Conservation (phyloP, 2,113 vertebrate species). For the Tragelaphus strepsiceros region DNA sequence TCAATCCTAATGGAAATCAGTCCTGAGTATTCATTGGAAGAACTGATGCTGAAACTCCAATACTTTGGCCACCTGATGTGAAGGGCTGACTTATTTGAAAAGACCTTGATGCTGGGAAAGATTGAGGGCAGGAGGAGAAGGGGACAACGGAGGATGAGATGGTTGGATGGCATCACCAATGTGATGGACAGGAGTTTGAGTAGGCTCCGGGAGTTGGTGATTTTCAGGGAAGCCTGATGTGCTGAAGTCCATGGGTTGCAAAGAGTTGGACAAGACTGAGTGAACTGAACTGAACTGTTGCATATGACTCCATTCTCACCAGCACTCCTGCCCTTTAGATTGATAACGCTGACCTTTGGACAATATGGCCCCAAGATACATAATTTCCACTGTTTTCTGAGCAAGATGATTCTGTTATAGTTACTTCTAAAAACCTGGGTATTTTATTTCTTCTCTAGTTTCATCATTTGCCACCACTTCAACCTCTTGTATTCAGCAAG, state of each 20-base stretch:
- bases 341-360: too few relatives aligned
- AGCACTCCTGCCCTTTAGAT: neutral
- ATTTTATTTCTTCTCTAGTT: neutral
- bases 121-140: neutral
- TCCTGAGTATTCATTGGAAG: neutral
- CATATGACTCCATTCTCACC: neutral
- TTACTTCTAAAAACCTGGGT: neutral
- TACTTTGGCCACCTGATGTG: neutral
- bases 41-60: neutral
- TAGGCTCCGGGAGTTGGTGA: neutral
- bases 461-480: neutral
- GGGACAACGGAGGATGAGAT: neutral
- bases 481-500: neutral
- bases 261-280: neutral
- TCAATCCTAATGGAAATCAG: neutral
- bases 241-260: neutral
- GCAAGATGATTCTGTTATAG: neutral
- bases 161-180: neutral
- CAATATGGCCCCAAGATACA: rapidly evolving
- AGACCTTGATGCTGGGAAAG: neutral
- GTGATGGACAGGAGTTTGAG: neutral
- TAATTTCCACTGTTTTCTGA: neutral
- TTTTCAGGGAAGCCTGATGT: neutral
- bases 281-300: neutral
- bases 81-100: neutral